Conservation (phyloP, 92 coral and sea anemone genomes). For the Epizoanthus ramosus region DNA sequence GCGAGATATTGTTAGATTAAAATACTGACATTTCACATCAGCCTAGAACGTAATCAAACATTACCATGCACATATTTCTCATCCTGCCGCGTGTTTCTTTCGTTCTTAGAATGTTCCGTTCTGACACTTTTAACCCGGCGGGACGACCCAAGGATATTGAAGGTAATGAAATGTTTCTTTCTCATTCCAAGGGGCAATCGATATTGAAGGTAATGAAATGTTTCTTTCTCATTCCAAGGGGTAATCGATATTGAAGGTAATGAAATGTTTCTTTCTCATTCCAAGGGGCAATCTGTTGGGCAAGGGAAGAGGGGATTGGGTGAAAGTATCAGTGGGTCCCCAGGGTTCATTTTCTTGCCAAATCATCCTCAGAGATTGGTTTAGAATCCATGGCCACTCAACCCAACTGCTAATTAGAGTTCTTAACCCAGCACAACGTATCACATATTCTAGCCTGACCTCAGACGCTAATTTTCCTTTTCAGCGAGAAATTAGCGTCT, state of each 20-base stretch:
- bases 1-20: too few relatives aligned
- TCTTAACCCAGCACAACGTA: too few relatives aligned
- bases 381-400: too few relatives aligned
- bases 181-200: background rate
- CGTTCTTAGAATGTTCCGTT: slow-evolving; percentile 84
- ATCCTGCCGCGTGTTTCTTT: background rate
- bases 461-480: too few relatives aligned
- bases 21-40: too few relatives aligned
- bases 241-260: slow-evolving; percentile 65
- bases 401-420: too few relatives aligned
- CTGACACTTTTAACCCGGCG: slow-evolving; percentile 98
- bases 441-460: too few relatives aligned
- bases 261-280: background rate
- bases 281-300: slow-evolving; percentile 6
- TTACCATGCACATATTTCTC: background rate
- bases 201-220: slow-evolving; percentile 61
- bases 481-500: too few relatives aligned
- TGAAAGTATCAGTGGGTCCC: background rate
- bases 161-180: slow-evolving; percentile 51
- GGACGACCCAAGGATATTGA: slow-evolving; percentile 85
- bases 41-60: too few relatives aligned
- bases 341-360: too few relatives aligned
- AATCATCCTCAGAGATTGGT: too few relatives aligned
- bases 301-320: slow-evolving; percentile 3
- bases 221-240: background rate